Evolutionary conservation across 2,888 invertebrate genomes (phyloP), one percentile per base, ranked within the genome.

Genomic region (Dynastes tityus): DNA sequence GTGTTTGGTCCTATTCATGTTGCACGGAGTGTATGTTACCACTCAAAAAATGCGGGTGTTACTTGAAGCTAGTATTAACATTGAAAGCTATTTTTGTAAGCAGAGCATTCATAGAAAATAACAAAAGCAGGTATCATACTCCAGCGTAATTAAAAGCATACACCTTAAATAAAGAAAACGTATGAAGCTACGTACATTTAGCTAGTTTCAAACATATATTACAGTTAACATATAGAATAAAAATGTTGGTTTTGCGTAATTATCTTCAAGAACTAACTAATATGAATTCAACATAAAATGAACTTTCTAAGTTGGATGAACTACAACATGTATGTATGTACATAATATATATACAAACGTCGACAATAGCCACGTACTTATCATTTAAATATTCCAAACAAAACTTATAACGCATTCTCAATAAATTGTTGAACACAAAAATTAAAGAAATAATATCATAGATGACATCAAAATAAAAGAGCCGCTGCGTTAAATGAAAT

Each of bases 401-500:
- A 53, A 16, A 53, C 13, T 16, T 53, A 3, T 16, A 53, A n/a
- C n/a, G n/a, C 61, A 64, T 63, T 63, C 29, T 29, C 32, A 49
- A 63, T 64, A 22, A 64, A 13, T 29, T 64, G 51, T 32, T 32
- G 64, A 49, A 64, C 11, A 61, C 4, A 45, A 51, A 13, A 76
- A 51, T 51, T 27, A 67, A 76, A 76, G 63, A 76, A 16, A 51
- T 32, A 49, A 76, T 53, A 65, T 65, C 9, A 29, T 71, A 8
- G 65, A 76, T 51, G 76, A 76, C n/a, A 71, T 71, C 32, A 63
- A 70, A 68, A 77, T 45, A 70, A 55, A 70, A 51, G 49, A 68
- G 67, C 51, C 67, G 75, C 61, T 78, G 78, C 78, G 53, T 78
- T 49, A 68, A 79, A 73, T 40, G 71, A 76, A 77, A 79, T 2